Conservation (phyloP, 2,113 vertebrate species). For the Actenoides hombroni region DNA sequence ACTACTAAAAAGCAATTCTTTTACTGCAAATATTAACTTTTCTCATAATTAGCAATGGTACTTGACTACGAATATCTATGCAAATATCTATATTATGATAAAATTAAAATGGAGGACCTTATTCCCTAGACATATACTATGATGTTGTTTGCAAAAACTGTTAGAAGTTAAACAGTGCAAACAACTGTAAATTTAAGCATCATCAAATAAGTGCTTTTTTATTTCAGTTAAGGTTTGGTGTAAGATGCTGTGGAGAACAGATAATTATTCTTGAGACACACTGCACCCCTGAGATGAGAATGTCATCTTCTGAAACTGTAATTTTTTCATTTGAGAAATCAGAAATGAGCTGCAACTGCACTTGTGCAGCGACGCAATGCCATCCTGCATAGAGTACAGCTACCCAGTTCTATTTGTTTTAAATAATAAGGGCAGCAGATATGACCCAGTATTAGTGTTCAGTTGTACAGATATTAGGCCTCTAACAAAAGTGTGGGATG, state of each 20-base stretch:
- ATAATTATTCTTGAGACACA: background rate
- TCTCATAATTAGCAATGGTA: background rate
- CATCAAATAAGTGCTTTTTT: background rate
- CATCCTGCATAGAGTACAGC: background rate
- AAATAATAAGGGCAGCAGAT: background rate
- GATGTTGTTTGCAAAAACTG: background rate
- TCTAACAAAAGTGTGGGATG: background rate
- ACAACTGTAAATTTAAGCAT: background rate
- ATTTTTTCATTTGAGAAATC: background rate
- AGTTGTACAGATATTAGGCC: background rate
- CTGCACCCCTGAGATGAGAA: background rate
- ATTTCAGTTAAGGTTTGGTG: background rate
- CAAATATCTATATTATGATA: background rate
- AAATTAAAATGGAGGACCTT: background rate
- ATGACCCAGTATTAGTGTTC: rapidly evolving
- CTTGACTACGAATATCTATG: background rate
- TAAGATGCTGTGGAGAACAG: background rate
- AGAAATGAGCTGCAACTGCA: background rate
- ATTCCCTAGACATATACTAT: background rate
- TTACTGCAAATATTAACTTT: background rate
- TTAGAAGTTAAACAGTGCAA: background rate
- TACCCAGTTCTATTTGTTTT: background rate
- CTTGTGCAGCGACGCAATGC: background rate
- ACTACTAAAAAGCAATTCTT: background rate
- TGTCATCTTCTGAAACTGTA: background rate